Base-by-base conservation (phyloP, 2,888 invertebrate genomes). In the Calephelis perditalis region DNA sequence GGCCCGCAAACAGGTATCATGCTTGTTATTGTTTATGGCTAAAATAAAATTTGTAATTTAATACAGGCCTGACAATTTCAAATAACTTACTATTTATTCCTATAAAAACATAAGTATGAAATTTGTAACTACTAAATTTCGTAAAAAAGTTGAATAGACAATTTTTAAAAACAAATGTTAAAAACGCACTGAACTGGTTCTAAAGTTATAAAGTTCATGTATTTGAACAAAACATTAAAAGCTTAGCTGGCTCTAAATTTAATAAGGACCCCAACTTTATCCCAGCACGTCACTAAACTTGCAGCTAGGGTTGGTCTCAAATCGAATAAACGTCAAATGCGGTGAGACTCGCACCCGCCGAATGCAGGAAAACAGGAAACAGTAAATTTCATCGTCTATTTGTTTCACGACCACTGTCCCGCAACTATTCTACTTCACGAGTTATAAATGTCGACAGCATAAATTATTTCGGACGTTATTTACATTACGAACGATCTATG, bases 271-370 rank as follows among this genome's bases (percentile, higher is more conserved):
- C 52, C 9, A 52, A 55, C 54, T 45, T 11, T 35, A 56, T 37
- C 74, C 73, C 71, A 74, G 70, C 76, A 75, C 75, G 82, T 77
- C 73, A 72, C 71, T 70, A 70, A 78, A 79, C 76, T 78, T 73
- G 75, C 65, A 71, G 73, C 68, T 71, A 64, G 63, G 66, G 73
- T 68, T 65, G 75, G 78, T 75, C 79, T 81, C 79, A 81, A 85
- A 84, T 83, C 79, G 81, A 86, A 86, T 86, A 79, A 84, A 82
- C 77, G 84, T 86, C 84, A 84, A 76, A 81, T 77, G 79, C 74
- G 78, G 79, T 71, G 71, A 66, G 63, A 62, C 65, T 62, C 65
- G 63, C 64, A 62, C 62, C 64, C 57, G 52, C 57, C 63, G 59
- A 65, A 61, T 60, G 63, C 57, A 62, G 66, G 67, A 70, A 74